Evolutionary conservation across 2,113 vertebrate species (phyloP), one percentile per base, ranked within the genome.

Genomic region (Scortum barcoo): DNA sequence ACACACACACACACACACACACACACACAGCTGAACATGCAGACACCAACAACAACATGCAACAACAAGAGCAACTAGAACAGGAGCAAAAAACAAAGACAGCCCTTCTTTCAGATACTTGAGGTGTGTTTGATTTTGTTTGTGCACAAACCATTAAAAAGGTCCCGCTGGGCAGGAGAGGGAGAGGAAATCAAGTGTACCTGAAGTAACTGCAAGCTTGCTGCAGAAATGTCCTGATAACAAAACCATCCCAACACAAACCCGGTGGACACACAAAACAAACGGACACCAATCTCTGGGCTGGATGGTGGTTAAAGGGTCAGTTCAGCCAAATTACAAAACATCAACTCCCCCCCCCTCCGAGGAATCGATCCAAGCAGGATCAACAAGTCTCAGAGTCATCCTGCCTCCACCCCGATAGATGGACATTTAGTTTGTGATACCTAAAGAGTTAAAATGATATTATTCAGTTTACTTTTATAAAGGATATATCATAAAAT

Each of bases 21-120:
- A 83, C 77, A 72, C 71, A 65, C 51, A 46, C 76, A 1, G 72
- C 69, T 69, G 38, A 9, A 94, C 93, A 95, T 88, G 93, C 93
- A 93, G 58, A 72, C 60, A 65, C 5, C 63, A 44, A n/a, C 61
- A 24, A 70, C 57, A 17, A 82, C 78, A 75, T 87, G 78, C 86
- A 71, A 61, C 53, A 61, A 72, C 60, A 67, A 54, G 69, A 81
- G 68, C 76, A 74, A 78, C 63, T 26, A 16, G 11, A 69, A 69
- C 44, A 75, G 2, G 7, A n/a, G 57, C 56, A 44, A 26, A 54
- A 74, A 57, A 73, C 48, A 69, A 72, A 26, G 9, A 14, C 14
- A 60, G 33, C 33, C 62, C 67, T 19, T 42, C 24, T 28, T 38
- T 60, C 30, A 77, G 85, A 42, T 40, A 71, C 82, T 86, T 54